Evolutionary conservation across 2,113 vertebrate genomes (phyloP).

Genomic region (Fulmarus glacialis): DNA sequence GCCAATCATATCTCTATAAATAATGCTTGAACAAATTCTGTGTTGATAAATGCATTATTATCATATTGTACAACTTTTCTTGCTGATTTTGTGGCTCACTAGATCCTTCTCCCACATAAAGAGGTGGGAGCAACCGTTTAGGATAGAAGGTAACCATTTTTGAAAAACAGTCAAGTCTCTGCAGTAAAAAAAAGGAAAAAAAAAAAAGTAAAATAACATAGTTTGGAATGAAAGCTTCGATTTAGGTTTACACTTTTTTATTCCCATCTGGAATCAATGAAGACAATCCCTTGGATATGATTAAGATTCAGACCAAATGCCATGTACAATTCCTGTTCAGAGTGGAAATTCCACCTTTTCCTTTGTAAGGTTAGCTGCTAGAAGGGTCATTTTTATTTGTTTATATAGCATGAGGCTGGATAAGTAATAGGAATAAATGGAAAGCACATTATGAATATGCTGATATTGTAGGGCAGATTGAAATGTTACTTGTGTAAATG

Average conservation of each 20-base stretch:
- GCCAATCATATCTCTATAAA: accelerated
- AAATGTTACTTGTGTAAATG: background rate
- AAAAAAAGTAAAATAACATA: background rate
- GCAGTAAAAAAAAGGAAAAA: background rate
- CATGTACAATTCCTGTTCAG: background rate
- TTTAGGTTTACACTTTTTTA: background rate
- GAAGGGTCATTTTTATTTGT: background rate
- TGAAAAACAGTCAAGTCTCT: background rate
- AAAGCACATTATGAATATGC: background rate
- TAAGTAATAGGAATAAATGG: background rate
- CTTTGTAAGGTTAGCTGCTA: background rate
- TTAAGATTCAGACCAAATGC: background rate
- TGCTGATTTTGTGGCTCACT: background rate
- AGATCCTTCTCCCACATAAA: accelerated
- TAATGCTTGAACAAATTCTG: too few relatives aligned
- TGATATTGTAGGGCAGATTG: background rate
- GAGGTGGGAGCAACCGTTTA: background rate
- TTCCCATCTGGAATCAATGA: accelerated
- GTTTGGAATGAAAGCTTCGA: background rate
- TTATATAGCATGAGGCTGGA: background rate
- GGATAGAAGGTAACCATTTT: background rate
- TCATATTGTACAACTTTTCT: accelerated
- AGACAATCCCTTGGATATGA: background rate
- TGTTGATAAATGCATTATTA: accelerated
- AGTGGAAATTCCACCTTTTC: background rate